These are phyloP conservation scores for Drosophila ezoana DNA, from an alignment of 2,888 invertebrate genomes.

Conservation along the genomic window DNA sequence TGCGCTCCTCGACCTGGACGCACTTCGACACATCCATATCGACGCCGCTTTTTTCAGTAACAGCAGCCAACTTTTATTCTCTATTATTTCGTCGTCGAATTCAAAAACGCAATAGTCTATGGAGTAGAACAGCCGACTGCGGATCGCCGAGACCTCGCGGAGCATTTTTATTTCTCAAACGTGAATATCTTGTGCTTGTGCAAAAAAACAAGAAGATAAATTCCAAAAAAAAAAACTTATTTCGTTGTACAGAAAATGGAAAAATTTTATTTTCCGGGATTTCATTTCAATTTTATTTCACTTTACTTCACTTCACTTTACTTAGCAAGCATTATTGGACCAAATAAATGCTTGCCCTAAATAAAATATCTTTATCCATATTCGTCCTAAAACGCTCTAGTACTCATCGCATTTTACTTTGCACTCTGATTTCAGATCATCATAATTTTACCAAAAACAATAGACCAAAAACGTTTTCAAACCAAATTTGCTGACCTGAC, in stretches of 20 bases:
- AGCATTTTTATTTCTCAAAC: conserved; percentile 79
- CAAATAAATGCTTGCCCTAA: no score
- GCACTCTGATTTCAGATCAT: conserved; percentile 77
- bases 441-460: conserved; percentile 82
- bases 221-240: neutral
- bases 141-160: conserved; percentile 78
- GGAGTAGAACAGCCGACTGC: conserved; percentile 80
- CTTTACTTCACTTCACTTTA: no score
- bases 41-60: conserved; percentile 30
- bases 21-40: conserved; percentile 36
- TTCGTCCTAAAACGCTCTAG: neutral
- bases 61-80: conserved; percentile 65
- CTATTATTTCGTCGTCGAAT: conserved; percentile 66
- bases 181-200: conserved; percentile 60
- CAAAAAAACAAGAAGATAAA: conserved; percentile 2
- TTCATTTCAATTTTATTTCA: no score
- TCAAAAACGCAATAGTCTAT: conserved; percentile 75
- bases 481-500: conserved; percentile 52
- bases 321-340: no score
- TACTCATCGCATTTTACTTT: conserved; percentile 14
- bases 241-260: neutral
- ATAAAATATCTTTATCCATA: no score
- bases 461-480: conserved; percentile 80
- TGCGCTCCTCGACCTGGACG: conserved; percentile 58
- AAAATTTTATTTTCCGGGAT: neutral